Percentiles rank a stretch among this genome's conserved stretches.
These are phyloP conservation scores for Pelobates fuscus DNA, from an alignment of 2,113 vertebrate species.

Conservation along the genomic window DNA sequence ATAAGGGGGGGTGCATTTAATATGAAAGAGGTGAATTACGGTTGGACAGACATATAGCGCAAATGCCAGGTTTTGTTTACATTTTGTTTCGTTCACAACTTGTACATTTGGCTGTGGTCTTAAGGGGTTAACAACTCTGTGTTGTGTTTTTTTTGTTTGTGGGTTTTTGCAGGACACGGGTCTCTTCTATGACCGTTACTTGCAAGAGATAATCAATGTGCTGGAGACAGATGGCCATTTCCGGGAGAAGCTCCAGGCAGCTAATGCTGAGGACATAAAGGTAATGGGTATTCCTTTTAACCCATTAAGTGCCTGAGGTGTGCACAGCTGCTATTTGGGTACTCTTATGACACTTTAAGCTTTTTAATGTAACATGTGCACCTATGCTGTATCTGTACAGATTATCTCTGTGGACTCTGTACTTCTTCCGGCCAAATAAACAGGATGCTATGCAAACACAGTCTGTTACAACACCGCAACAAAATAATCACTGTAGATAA, in stretches of 20 bases:
- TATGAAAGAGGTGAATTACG: no score
- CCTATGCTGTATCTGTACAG: not conserved
- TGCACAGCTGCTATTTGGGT: not conserved
- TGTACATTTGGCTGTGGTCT: no score
- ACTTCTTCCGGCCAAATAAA: not conserved
- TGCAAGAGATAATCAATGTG: constrained; percentile 87
- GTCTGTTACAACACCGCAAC: not conserved
- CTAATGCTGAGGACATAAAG: constrained; percentile 90
- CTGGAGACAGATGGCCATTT: constrained; percentile 90
- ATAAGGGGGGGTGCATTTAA: no score
- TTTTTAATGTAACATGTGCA: no score
- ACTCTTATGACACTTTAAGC: no score
- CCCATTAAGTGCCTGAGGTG: not conserved
- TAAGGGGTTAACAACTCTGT: no score
- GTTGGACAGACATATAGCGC: no score
- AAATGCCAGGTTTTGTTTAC: no score
- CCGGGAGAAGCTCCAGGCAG: constrained; percentile 86
- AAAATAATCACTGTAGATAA: not conserved
- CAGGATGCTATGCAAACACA: not conserved
- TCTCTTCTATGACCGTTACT: constrained; percentile 87
- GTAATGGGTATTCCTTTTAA: constrained; percentile 54
- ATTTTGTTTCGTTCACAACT: no score
- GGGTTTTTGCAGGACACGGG: constrained; percentile 78
- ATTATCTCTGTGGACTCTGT: not conserved
- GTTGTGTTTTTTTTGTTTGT: not conserved